Percentiles rank a stretch among this genome's conserved stretches.
Conservation (phyloP, 1,140 invertebrate species). For the Polypedilum pembai region DNA sequence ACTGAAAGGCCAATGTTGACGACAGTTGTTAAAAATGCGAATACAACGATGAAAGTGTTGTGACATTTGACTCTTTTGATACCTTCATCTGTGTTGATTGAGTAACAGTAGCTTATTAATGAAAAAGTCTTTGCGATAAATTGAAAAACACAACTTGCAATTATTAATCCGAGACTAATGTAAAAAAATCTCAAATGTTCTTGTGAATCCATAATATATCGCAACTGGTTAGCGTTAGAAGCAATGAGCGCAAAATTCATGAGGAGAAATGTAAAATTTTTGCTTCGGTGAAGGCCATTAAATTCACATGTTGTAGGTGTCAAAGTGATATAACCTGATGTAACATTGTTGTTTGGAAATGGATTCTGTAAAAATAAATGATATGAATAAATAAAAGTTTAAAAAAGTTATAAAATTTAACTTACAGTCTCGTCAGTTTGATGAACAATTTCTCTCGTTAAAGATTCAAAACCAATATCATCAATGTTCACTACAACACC, state of each 20-base stretch:
- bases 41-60: background rate
- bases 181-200: slow-evolving; percentile 64
- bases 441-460: background rate
- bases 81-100: background rate
- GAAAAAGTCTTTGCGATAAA: background rate
- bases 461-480: background rate
- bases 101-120: background rate
- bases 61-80: background rate
- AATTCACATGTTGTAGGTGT: background rate
- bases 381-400: background rate
- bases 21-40: background rate
- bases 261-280: slow-evolving; percentile 84
- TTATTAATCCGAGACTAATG: slow-evolving; percentile 66
- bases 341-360: too few species aligned
- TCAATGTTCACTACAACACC: background rate
- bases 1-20: background rate
- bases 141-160: slow-evolving; percentile 63
- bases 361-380: too few species aligned
- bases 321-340: too few species aligned
- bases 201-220: slow-evolving; percentile 69
- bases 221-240: slow-evolving; percentile 79
- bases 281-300: slow-evolving; percentile 38
- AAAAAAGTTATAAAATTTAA: background rate
- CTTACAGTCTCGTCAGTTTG: background rate
- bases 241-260: slow-evolving; percentile 76